phyloP scores from a whole-genome alignment of 2,888 invertebrate genomes.

The Orthosia cruda region DNA sequence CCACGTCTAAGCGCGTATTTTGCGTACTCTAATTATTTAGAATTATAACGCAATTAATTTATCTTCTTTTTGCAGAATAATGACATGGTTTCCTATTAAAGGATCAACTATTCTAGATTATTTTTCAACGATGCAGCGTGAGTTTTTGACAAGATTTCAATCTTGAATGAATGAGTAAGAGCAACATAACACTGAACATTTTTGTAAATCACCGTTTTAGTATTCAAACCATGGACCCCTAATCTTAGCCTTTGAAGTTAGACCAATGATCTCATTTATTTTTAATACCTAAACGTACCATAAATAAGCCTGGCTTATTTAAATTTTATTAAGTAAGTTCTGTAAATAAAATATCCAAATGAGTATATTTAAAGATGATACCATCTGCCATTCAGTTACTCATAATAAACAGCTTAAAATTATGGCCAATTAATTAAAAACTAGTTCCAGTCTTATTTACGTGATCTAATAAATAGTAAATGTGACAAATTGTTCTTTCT shows the following conservation, averaged over 20 bases:
- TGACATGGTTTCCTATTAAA: too few species aligned
- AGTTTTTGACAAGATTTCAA: too few species aligned
- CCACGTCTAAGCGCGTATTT: too few species aligned
- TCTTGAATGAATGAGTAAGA: too few species aligned
- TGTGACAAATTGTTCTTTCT: conserved; percentile 18
- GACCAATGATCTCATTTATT: conserved; percentile 12
- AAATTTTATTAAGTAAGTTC: conserved; percentile 1
- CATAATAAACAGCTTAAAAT: conserved; percentile 4
- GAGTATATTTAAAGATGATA: background rate
- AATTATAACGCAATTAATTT: too few species aligned
- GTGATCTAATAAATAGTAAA: conserved; percentile 11
- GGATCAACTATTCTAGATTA: too few species aligned
- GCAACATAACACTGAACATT: too few species aligned
- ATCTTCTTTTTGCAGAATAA: too few species aligned
- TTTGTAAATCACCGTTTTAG: too few species aligned
- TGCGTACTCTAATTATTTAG: too few species aligned
- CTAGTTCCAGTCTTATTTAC: conserved; percentile 5
- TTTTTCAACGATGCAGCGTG: too few species aligned
- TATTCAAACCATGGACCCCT: too few species aligned
- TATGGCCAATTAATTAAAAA: conserved; percentile 11
- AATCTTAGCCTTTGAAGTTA: background rate
- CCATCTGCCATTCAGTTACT: background rate
- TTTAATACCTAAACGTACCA: background rate
- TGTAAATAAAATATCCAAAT: conserved; percentile 5
- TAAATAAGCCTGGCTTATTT: background rate